phyloP scores from a whole-genome alignment of 2,797 vertebrate genomes.

The Chelidonichthys spinosus region DNA sequence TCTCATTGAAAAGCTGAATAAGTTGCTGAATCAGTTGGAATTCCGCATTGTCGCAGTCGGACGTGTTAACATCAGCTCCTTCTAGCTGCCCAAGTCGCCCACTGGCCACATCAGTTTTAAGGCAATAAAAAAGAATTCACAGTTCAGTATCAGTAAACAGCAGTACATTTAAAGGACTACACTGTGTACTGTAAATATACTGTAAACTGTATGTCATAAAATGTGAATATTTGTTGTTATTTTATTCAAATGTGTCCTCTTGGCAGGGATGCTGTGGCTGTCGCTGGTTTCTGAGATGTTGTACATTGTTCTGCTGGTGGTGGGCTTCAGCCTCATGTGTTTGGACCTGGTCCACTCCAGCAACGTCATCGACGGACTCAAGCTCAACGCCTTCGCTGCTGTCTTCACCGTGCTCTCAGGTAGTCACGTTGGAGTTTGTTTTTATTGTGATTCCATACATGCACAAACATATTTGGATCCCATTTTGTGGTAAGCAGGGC shows the following conservation, averaged over 20 bases:
- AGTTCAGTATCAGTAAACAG: background rate
- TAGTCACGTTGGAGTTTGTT: conserved; percentile 43
- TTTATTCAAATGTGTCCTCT: background rate
- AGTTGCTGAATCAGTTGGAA: conserved; percentile 6
- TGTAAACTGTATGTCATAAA: background rate
- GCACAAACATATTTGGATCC: background rate
- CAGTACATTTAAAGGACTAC: background rate
- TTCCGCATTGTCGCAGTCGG: background rate
- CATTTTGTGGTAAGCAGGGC: background rate
- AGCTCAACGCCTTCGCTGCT: conserved; percentile 96
- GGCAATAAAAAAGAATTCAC: background rate
- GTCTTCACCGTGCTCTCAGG: conserved; percentile 98
- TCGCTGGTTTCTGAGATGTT: conserved; percentile 95
- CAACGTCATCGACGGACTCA: conserved; percentile 95
- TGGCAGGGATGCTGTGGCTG: conserved; percentile 94
- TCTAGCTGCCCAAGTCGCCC: background rate
- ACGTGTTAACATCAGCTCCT: conserved; percentile 3
- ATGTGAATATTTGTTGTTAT: background rate
- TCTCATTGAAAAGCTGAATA: conserved; percentile 8
- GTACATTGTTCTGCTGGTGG: conserved; percentile 92
- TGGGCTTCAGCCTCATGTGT: conserved; percentile 98
- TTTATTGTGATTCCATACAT: background rate
- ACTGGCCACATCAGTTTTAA: background rate
- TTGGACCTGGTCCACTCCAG: conserved; percentile 93
- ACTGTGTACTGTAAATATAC: background rate